A percentile compares a stretch with the other conserved stretches of the same genome.
Conservation (phyloP, 2,888 invertebrate genomes). For the Apodemia mormo region DNA sequence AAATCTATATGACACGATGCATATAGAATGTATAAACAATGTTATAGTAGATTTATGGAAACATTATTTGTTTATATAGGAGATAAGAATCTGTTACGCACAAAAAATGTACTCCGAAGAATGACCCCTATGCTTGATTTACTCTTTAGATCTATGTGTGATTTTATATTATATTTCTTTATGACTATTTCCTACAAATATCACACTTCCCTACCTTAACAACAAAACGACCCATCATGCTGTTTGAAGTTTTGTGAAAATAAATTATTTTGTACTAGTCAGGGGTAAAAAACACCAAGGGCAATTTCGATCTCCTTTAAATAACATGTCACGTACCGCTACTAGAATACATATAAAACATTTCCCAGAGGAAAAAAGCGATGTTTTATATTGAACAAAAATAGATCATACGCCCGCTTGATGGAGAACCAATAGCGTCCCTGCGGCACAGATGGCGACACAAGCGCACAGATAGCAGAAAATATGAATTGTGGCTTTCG, state of each 20-base stretch:
- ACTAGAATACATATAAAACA: slow-evolving; percentile 76
- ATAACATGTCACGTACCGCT: slow-evolving; percentile 68
- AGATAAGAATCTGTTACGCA: no score
- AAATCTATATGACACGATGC: no score
- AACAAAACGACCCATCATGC: not conserved
- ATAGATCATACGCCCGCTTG: slow-evolving; percentile 77
- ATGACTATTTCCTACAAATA: no score
- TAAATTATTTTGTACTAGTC: slow-evolving; percentile 2
- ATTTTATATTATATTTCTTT: no score
- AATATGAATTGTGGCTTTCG: slow-evolving; percentile 80
- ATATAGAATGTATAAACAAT: no score
- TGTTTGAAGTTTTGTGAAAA: slow-evolving; percentile 1
- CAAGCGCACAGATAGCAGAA: slow-evolving; percentile 76
- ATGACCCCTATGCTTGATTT: no score
- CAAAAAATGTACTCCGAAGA: no score
- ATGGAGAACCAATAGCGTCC: slow-evolving; percentile 79
- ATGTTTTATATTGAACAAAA: slow-evolving; percentile 78
- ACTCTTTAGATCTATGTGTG: no score
- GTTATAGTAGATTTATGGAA: no score
- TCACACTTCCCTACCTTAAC: no score
- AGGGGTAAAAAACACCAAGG: not conserved
- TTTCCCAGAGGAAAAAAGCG: slow-evolving; percentile 74
- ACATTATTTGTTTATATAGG: no score
- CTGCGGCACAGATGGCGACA: slow-evolving; percentile 78
- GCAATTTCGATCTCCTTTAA: slow-evolving; percentile 36